Percentiles rank a stretch among this genome's conserved stretches.
Evolutionary conservation across 1,140 invertebrate genomes (phyloP).

Genomic region (Zaprionus lachaisei): DNA sequence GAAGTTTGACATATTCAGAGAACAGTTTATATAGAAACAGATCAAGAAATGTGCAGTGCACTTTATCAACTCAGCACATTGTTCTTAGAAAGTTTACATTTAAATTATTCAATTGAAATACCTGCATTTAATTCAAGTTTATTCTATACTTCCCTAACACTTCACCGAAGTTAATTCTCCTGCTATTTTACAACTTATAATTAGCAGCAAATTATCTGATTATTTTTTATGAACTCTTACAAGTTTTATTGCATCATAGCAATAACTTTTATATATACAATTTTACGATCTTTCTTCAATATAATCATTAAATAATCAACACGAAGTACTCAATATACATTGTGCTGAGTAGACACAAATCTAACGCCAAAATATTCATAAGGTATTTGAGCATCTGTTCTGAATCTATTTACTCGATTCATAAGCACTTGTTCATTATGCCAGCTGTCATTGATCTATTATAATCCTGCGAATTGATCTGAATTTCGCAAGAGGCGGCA

Average conservation of each 20-base stretch:
- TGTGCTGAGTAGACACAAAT: not conserved
- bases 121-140: not conserved
- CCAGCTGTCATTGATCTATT: not conserved
- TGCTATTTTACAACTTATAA: not conserved
- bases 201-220: not conserved
- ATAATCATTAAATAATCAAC: not conserved
- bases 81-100: not conserved
- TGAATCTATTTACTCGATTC: not conserved
- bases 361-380: not conserved
- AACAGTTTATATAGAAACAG: not conserved
- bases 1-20: not conserved
- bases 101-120: not conserved
- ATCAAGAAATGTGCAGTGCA: not conserved
- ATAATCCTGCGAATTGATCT: not conserved
- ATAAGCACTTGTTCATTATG: conserved; percentile 9
- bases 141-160: not conserved
- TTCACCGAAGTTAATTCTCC: not conserved
- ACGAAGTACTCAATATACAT: not conserved
- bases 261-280: not conserved
- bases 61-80: not conserved
- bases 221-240: not conserved
- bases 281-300: not conserved
- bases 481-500: not conserved
- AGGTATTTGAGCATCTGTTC: not conserved
- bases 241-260: not conserved